These are phyloP conservation scores for Thamnophis sirtalis DNA, from an alignment of 2,113 vertebrate genomes.

Conservation along the genomic window DNA sequence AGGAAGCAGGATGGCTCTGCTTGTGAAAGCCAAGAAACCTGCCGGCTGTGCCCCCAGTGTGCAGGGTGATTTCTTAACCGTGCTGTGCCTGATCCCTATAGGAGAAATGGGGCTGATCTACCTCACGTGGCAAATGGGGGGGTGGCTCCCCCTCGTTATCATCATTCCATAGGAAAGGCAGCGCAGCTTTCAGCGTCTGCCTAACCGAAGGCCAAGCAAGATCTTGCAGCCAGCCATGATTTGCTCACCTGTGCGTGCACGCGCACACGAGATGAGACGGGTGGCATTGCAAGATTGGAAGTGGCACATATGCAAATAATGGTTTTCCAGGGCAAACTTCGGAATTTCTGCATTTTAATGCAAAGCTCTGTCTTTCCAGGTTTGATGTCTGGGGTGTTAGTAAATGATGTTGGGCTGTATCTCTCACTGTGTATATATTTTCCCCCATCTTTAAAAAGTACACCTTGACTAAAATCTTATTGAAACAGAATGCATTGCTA, in stretches of 20 bases:
- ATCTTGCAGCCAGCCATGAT: not conserved
- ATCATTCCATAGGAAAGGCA: not conserved
- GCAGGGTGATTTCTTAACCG: conserved; percentile 5
- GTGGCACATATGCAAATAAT: not conserved
- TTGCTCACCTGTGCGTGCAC: not conserved
- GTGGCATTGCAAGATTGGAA: not conserved
- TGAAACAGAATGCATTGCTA: rapidly evolving
- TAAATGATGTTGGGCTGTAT: rapidly evolving
- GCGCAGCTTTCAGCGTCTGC: not conserved
- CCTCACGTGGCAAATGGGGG: not conserved
- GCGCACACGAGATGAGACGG: not conserved
- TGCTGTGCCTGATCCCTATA: conserved; percentile 17
- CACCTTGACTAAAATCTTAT: not conserved
- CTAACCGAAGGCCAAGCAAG: not conserved
- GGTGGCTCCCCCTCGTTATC: not conserved
- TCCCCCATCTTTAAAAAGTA: not conserved
- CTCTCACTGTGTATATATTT: not conserved
- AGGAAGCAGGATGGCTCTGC: not conserved
- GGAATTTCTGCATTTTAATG: not conserved
- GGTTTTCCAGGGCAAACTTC: not conserved
- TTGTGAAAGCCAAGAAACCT: not conserved
- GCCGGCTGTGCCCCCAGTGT: not conserved
- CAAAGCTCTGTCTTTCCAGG: rapidly evolving
- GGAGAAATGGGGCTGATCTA: not conserved
- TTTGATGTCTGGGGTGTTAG: not conserved